Percentiles rank a stretch among this genome's conserved stretches.
Evolutionary conservation across 1,140 invertebrate genomes (phyloP).

Genomic region (Panonychus citri): DNA sequence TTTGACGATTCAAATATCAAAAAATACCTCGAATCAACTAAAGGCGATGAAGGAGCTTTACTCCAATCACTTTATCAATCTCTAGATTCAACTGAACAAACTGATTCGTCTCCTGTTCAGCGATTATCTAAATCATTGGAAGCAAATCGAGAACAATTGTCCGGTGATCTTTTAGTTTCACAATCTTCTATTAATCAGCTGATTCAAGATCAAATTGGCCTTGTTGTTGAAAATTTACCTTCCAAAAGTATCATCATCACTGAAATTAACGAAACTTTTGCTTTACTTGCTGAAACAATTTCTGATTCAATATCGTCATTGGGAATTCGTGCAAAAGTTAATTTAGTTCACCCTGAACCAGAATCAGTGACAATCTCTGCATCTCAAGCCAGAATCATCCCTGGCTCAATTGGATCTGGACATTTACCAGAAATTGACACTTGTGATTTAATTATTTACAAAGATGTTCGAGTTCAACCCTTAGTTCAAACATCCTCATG

Average conservation of each 20-base stretch:
- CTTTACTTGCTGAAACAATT: neutral
- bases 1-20: neutral
- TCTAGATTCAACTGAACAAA: neutral
- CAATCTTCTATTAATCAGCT: neutral
- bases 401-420: neutral
- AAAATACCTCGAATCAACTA: neutral
- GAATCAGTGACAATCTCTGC: neutral
- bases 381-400: neutral
- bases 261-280: neutral
- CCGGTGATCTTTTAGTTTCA: neutral
- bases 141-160: neutral
- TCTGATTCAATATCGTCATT: neutral
- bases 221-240: neutral
- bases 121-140: neutral
- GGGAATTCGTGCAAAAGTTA: conserved; percentile 2
- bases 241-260: neutral
- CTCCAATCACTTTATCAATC: neutral
- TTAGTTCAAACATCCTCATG: neutral
- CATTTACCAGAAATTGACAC: neutral
- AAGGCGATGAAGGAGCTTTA: neutral
- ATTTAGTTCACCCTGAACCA: conserved; percentile 1
- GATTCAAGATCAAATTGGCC: neutral
- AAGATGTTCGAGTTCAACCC: neutral
- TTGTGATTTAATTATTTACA: neutral
- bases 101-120: neutral